Conservation (phyloP, 2,113 vertebrate species). For the Podilymbus podiceps region DNA sequence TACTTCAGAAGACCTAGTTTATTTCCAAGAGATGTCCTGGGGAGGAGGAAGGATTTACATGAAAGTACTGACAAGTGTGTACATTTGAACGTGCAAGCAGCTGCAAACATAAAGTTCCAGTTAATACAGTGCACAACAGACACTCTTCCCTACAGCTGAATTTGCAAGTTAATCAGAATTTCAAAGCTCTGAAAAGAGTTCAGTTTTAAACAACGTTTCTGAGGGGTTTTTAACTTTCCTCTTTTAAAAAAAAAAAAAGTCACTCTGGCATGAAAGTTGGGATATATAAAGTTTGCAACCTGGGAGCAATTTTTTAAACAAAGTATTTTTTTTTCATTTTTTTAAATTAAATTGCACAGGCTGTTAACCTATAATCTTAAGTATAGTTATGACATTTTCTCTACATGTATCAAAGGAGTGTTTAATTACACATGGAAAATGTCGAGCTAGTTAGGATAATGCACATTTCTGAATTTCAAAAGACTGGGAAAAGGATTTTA, state of each 20-base stretch:
- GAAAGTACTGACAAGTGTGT: not conserved
- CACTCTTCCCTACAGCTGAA: not conserved
- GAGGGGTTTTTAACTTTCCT: not conserved
- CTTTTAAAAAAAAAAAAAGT: not conserved
- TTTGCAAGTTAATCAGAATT: not conserved
- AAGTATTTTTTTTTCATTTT: conserved; percentile 35
- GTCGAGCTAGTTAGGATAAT: conserved; percentile 11
- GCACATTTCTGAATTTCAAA: conserved; percentile 18
- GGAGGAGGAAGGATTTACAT: not conserved
- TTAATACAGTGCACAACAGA: not conserved
- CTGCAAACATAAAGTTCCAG: not conserved
- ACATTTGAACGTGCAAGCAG: not conserved
- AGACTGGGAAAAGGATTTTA: not conserved
- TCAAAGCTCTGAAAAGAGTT: not conserved
- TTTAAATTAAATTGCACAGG: conserved; percentile 11
- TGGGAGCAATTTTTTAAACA: conserved; percentile 33
- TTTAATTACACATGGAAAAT: conserved; percentile 62
- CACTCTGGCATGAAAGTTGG: not conserved
- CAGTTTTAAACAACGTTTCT: not conserved
- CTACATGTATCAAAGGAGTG: conserved; percentile 11
- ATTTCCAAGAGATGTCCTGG: not conserved
- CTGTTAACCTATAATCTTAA: conserved; percentile 53
- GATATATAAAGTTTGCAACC: conserved; percentile 10
- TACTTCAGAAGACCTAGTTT: not conserved
- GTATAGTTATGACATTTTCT: conserved; percentile 52